Conservation (phyloP, 1,140 invertebrate genomes). For the Lepidurus packardi region DNA sequence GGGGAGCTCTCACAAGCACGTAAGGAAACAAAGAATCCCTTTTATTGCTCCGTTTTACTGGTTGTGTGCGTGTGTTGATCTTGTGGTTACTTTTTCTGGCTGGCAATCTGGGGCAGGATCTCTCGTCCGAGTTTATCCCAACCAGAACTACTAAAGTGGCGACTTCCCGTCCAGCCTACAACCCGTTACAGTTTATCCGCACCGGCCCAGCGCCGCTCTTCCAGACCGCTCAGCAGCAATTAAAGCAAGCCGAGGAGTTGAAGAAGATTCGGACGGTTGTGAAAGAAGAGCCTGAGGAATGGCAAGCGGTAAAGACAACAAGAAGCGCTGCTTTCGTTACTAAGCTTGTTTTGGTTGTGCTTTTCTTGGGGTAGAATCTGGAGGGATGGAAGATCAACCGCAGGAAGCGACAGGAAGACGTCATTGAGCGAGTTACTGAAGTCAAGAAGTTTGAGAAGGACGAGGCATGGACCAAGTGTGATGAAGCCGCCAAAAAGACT, state of each 20-base stretch:
- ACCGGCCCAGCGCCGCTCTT: slow-evolving; percentile 77
- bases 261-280: slow-evolving; percentile 69
- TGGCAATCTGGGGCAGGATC: slow-evolving; percentile 29
- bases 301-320: slow-evolving; percentile 73
- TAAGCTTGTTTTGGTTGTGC: not conserved
- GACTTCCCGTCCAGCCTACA: slow-evolving; percentile 69
- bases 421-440: slow-evolving; percentile 79
- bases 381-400: slow-evolving; percentile 89
- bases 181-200: slow-evolving; percentile 83
- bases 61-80: not conserved
- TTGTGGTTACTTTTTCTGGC: not conserved
- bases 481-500: slow-evolving; percentile 48
- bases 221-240: slow-evolving; percentile 73
- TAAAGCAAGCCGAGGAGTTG: slow-evolving; percentile 74
- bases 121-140: slow-evolving; percentile 43
- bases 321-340: slow-evolving; percentile 27
- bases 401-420: slow-evolving; percentile 81
- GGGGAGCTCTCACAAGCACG: slow-evolving; percentile 37
- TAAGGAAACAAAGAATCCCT: not conserved
- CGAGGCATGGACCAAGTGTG: slow-evolving; percentile 54
- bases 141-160: slow-evolving; percentile 50
- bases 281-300: slow-evolving; percentile 77
- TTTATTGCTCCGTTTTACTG: not conserved
- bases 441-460: slow-evolving; percentile 76
- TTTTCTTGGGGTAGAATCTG: slow-evolving; percentile 63